Evolutionary conservation across 1,140 invertebrate species (phyloP), one percentile per base, ranked within the genome.

Genomic region (Drosophila tani): DNA sequence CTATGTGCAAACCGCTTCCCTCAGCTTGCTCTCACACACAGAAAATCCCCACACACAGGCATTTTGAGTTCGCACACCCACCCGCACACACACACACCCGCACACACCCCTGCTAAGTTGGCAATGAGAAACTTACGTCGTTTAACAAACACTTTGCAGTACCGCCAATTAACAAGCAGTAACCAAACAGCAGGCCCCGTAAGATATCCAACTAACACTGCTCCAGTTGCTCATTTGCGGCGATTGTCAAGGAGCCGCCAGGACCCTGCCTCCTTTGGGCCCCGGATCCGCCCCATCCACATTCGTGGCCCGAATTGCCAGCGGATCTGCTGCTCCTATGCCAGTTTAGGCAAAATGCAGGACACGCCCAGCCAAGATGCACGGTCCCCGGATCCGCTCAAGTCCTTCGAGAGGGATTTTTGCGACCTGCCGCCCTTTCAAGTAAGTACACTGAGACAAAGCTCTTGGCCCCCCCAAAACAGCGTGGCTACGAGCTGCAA

Each of bases 131-230:
- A 78, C 67, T 67, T 84, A 74, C 57, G 76, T 56, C 75, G 53
- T 74, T 59, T 74, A 75, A 63, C 66, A 64, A 84, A 81, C 81
- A 84, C 65, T 80, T 88, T 73, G 70, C 83, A 80, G 71, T 88
- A 81, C 46, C 69, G 68, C 49, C 59, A 70, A 45, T 56, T 74
- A 75, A 74, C 71, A 53, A 53, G 75, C 47, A 62, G 50, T 47
- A 73, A 35, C 64, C 40, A 45, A 73, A 67, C 32, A 81, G 32
- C 64, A 65, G 49, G 27, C 60, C 69, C 47, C 65, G 47, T 24
- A 70, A 60, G 58, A 73, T 24, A 45, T 59, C 35, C 19, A 71
- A 76, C 62, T 49, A 67, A 80, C 40, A 63, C 24, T 41, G 45
- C 27, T 62, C 32, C 70, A 68, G 66, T 49, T 53, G 49, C 59